These are phyloP conservation scores for Serinus canaria DNA, from an alignment of 2,113 vertebrate genomes.

Conservation along the genomic window DNA sequence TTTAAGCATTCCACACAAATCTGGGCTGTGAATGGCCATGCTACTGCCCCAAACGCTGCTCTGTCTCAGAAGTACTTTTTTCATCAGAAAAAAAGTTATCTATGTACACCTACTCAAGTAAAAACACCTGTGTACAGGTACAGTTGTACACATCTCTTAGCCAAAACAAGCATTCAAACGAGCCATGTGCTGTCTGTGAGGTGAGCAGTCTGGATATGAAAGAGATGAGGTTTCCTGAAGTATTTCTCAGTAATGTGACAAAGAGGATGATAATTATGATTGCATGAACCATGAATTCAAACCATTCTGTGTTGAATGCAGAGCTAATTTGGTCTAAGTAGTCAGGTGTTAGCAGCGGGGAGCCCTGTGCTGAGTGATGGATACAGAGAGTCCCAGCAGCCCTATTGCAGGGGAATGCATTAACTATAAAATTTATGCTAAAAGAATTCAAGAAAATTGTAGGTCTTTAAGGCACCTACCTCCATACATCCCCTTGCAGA, in stretches of 20 bases:
- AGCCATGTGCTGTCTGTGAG: not conserved
- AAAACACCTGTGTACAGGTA: fast-evolving
- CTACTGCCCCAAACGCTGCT: too few species aligned
- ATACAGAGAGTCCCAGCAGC: not conserved
- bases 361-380: not conserved
- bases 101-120: not conserved
- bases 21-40: not conserved
- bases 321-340: not conserved
- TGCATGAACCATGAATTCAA: not conserved
- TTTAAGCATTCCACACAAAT: not conserved
- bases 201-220: not conserved
- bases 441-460: not conserved
- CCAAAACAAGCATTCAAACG: not conserved
- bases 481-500: not conserved
- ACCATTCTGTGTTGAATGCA: not conserved
- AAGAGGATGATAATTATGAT: not conserved
- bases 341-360: too few species aligned
- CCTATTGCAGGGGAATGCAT: not conserved
- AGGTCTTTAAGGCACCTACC: not conserved
- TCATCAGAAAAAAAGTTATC: not conserved
- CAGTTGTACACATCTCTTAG: not conserved
- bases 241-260: not conserved
- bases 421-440: not conserved
- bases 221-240: not conserved
- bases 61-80: not conserved